Conservation (phyloP, 2,888 invertebrate genomes). For the Creontiades dilutus region DNA sequence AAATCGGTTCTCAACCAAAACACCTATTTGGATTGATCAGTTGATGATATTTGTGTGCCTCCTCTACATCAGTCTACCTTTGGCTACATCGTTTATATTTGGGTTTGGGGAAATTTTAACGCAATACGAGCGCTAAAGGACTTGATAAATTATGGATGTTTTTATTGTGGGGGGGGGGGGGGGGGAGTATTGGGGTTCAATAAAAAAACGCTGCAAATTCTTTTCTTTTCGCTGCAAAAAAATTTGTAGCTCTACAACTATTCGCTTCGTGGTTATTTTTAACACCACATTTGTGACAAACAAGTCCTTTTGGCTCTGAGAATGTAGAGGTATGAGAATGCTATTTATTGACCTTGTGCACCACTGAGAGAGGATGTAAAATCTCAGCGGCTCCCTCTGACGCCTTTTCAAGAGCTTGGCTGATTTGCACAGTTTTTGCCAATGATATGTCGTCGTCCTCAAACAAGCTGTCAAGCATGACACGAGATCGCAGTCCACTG, state of each 20-base stretch:
- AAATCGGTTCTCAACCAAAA: too few relatives aligned
- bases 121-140: too few relatives aligned
- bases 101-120: too few relatives aligned
- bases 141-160: too few relatives aligned
- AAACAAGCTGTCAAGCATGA: constrained; percentile 56
- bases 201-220: too few relatives aligned
- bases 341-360: neutral
- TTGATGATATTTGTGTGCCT: too few relatives aligned
- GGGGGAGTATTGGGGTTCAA: too few relatives aligned
- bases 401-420: constrained; percentile 47
- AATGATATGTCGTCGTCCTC: constrained; percentile 52
- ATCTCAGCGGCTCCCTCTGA: neutral
- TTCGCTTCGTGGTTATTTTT: neutral
- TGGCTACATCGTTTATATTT: too few relatives aligned
- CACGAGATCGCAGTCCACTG: constrained; percentile 35
- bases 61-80: too few relatives aligned
- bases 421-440: constrained; percentile 42
- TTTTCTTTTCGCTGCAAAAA: neutral
- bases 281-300: neutral
- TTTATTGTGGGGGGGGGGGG: too few relatives aligned
- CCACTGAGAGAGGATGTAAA: neutral
- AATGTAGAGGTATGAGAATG: too few relatives aligned
- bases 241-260: neutral
- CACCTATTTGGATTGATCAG: too few relatives aligned
- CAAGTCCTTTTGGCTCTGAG: neutral